Base-by-base conservation (phyloP, 2,888 invertebrate species). In the Lysandra coridon region DNA sequence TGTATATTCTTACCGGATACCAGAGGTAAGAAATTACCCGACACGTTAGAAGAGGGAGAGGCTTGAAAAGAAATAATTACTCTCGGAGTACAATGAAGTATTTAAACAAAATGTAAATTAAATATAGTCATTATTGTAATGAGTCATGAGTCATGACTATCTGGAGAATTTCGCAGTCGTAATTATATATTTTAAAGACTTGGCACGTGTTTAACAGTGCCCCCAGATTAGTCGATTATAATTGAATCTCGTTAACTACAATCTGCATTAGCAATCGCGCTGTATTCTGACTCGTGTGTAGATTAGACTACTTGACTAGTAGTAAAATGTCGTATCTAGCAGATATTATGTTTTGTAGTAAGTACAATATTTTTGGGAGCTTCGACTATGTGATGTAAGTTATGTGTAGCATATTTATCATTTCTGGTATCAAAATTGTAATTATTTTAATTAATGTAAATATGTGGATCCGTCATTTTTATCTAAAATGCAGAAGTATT, bases 21-120 rank as follows among this genome's bases (percentile, higher is more conserved):
- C 1, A 95, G 96, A 80, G 96, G 97, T 80, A 96, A 96, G 83
- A 95, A 96, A 83, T 91, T 98, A 37, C 97, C 98, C 0, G 97
- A 98, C 85, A 97, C 97, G 0, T 93, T 98, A 81, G 96, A 97
- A 85, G 98, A 98, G 85, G 97, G 97, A 1, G 97, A 98, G 89
- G 94, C 91, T 14, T 64, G 49, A 75, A 7, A 49, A 64, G 30
- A 7, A 78, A 4, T 12, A 6, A 78, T n/a, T 78, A 79, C 30
- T 49, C 40, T 60, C 44, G 33, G 73, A 30, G 60, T 73, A 74
- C 76, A 76, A 57, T 33, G 33, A 53, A 76, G 76, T 76, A 76
- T 76, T 76, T 76, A 53, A 76, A 76, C 14, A 49, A 49, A 57
- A 57, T 57, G 75, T 49, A 12, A 7, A 0, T 57, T 30, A 76